Evolutionary conservation across 2,797 vertebrate genomes (phyloP), one percentile per base, ranked within the genome.

Genomic region (Enteromius thamalakanensis): DNA sequence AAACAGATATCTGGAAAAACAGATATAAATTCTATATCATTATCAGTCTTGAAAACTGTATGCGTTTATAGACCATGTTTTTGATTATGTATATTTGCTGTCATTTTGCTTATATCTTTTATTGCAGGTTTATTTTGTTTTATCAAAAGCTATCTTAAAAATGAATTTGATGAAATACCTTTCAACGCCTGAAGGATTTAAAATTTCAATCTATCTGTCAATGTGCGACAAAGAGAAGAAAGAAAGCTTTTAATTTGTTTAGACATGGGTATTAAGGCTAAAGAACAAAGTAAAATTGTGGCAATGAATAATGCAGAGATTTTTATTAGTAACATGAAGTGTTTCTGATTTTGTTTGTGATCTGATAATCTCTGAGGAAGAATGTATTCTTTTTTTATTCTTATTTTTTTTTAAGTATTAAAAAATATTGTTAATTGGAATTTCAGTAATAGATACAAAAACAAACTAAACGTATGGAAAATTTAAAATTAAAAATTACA

Each of bases 141-240:
- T 2, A 67, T 67, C 12, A 32, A 49, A 78, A 4, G 17, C 7
- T 2, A 17, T 53, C 45, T 51, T 53, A 8, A 72, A 75, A 77
- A 34, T 21, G 1, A 7, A 69, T 58, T 69, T 45, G 6, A 71
- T 60, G 55, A 68, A 55, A 70, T 32, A 70, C 10, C 2, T 71
- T 80, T 47, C 19, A 47, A 71, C 47, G 19, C 9, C 53, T 32
- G 47, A 72, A 71, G 37, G 29, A 32, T 32, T 21, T 42, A 58
- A 80, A 71, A 37, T 71, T 80, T 8, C 40, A 71, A 11, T 80
- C 29, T 19, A 62, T 62, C 68, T 60, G 68, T 58, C 23, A 32
- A 45, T 58, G 37, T 29, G 68, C 58, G 17, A 71, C 37, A 80
- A 80, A 60, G 40, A 2, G 26, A 47, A 42, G 26, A 80, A 80